Percentiles rank a stretch among this genome's conserved stretches.
Conservation (phyloP, 2,797 vertebrate genomes). For the Anguilla marmorata region DNA sequence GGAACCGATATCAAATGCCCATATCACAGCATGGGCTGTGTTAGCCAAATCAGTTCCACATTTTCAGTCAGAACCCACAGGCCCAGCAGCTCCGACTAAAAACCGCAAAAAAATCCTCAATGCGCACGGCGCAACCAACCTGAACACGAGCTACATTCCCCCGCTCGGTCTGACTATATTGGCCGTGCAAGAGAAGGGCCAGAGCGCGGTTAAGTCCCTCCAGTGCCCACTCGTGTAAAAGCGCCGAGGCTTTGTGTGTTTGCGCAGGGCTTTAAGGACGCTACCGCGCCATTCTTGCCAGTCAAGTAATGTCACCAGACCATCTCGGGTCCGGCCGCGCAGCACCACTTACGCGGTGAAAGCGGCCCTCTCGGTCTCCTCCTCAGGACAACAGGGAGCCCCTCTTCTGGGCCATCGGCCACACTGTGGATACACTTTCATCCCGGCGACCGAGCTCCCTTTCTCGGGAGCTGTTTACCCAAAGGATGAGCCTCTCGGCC, state of each 20-base stretch:
- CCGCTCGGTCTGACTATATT: neutral
- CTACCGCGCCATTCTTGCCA: constrained; percentile 87
- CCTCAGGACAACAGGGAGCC: constrained; percentile 71
- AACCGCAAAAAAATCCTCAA: neutral
- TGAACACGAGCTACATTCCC: neutral
- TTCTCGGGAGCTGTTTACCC: constrained; percentile 85
- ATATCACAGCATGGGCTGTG: neutral
- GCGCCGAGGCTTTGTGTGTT: constrained; percentile 59
- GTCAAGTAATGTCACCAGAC: constrained; percentile 94
- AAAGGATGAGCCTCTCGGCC: constrained; percentile 86
- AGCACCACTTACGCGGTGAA: constrained; percentile 84
- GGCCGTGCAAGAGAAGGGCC: neutral
- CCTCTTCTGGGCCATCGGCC: constrained; percentile 66
- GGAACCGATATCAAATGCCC: neutral
- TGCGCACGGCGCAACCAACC: neutral
- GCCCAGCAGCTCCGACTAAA: neutral
- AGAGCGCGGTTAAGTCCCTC: neutral
- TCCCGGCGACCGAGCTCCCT: constrained; percentile 76
- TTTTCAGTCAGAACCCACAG: neutral
- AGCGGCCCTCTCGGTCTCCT: constrained; percentile 73
- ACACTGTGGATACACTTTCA: constrained; percentile 79
- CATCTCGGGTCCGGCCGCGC: constrained; percentile 75
- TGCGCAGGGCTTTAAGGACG: constrained; percentile 73
- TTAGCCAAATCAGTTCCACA: constrained; percentile 2
- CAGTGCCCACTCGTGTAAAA: constrained; percentile 1